Conservation (phyloP, 2,797 vertebrate species). For the Aselliscus stoliczkanus region DNA sequence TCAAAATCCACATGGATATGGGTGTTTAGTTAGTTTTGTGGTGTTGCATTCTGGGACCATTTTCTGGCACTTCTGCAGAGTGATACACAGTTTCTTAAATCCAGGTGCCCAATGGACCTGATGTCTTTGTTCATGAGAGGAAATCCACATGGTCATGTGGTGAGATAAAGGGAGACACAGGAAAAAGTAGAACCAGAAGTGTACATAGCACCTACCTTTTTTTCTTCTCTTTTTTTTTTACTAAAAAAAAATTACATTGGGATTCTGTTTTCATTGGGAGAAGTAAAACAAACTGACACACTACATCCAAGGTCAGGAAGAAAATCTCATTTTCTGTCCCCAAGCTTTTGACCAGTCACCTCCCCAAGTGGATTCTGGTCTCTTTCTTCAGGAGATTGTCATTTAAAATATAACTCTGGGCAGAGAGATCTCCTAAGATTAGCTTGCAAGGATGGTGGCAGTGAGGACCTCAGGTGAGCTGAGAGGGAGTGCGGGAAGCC, state of each 20-base stretch:
- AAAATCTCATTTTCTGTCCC: background rate
- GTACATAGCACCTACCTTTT: rapidly evolving
- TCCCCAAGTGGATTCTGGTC: background rate
- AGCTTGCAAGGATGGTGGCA: background rate
- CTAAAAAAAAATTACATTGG: background rate
- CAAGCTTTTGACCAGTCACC: background rate
- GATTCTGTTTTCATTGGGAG: background rate
- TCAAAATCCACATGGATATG: no score
- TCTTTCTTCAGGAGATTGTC: background rate
- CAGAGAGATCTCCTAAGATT: background rate
- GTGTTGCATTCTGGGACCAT: no score
- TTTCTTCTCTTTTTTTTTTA: background rate
- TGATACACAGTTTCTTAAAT: background rate
- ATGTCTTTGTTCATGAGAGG: background rate
- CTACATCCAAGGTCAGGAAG: background rate
- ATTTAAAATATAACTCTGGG: background rate
- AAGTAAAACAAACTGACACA: background rate
- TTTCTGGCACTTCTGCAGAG: background rate
- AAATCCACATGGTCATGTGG: background rate
- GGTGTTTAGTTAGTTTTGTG: background rate
- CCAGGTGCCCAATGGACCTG: background rate
- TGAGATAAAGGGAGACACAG: background rate
- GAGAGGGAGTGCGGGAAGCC: rapidly evolving
- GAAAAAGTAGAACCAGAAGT: background rate
- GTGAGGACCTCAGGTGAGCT: background rate